Percentiles rank a stretch among this genome's conserved stretches.
Conservation (phyloP, 2,888 invertebrate genomes). For the Ichneumoninae sp. region DNA sequence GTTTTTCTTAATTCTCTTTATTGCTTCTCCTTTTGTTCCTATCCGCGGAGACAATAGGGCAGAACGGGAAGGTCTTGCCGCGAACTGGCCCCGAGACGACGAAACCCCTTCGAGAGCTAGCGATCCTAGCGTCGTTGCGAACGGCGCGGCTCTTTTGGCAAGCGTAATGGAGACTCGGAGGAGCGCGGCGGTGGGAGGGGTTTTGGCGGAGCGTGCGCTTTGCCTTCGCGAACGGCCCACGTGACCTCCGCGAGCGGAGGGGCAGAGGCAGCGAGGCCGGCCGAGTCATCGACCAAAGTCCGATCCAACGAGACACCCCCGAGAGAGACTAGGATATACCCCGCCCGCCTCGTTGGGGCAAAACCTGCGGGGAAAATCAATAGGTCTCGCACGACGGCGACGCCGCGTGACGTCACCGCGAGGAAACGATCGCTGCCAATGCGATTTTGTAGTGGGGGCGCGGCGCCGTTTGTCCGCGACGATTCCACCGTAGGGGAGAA, state of each 20-base stretch:
- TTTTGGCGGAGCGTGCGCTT: constrained; percentile 50
- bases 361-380: constrained; percentile 76
- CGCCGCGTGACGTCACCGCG: constrained; percentile 79
- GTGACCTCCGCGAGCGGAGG: constrained; percentile 45
- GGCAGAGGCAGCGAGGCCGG: constrained; percentile 33
- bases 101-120: constrained; percentile 42
- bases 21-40: not conserved
- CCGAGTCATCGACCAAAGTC: constrained; percentile 66
- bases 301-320: constrained; percentile 62
- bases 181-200: not conserved
- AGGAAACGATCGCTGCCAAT: constrained; percentile 60
- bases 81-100: constrained; percentile 32
- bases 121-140: constrained; percentile 48
- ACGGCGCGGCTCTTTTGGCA: constrained; percentile 49
- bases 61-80: constrained; percentile 33
- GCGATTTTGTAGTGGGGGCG: constrained; percentile 44
- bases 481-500: constrained; percentile 20
- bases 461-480: constrained; percentile 57
- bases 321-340: constrained; percentile 28
- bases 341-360: constrained; percentile 42
- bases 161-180: not conserved
- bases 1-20: not conserved
- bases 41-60: not conserved
- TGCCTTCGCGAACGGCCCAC: constrained; percentile 31
- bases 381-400: constrained; percentile 71